A percentile compares a stretch with the other conserved stretches of the same genome.
Evolutionary conservation across 2,113 vertebrate species (phyloP).

Genomic region (Larimichthys crocea): DNA sequence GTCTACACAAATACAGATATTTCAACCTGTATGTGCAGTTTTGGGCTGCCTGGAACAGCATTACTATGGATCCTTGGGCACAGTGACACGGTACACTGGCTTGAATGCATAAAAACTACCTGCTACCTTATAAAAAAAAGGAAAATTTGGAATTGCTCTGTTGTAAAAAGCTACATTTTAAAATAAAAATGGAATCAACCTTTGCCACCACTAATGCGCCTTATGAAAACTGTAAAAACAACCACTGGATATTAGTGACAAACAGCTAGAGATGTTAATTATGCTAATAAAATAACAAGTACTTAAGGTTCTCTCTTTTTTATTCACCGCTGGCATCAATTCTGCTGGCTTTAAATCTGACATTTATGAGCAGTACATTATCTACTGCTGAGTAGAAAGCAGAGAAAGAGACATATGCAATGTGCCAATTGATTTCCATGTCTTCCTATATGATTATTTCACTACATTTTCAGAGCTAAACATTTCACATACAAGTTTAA

Average conservation of each 20-base stretch:
- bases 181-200: too few species aligned
- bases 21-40: slow-evolving; percentile 42
- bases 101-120: background rate
- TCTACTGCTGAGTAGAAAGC: background rate
- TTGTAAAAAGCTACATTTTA: too few species aligned
- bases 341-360: background rate
- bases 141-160: background rate
- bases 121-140: background rate
- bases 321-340: background rate
- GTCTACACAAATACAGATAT: slow-evolving; percentile 65
- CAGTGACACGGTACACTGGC: background rate
- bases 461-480: slow-evolving; percentile 25
- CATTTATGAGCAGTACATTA: slow-evolving; percentile 1
- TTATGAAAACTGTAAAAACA: background rate
- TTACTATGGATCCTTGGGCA: background rate
- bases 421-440: slow-evolving; percentile 3
- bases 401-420: background rate
- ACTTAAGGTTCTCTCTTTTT: background rate
- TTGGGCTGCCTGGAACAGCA: slow-evolving; percentile 1
- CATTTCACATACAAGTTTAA: slow-evolving; percentile 36
- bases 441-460: slow-evolving; percentile 41
- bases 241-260: background rate
- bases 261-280: background rate
- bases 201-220: background rate
- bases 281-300: background rate